Evolutionary conservation across 2,888 invertebrate species (phyloP), one percentile per base, ranked within the genome.

Genomic region (Biston betularia): DNA sequence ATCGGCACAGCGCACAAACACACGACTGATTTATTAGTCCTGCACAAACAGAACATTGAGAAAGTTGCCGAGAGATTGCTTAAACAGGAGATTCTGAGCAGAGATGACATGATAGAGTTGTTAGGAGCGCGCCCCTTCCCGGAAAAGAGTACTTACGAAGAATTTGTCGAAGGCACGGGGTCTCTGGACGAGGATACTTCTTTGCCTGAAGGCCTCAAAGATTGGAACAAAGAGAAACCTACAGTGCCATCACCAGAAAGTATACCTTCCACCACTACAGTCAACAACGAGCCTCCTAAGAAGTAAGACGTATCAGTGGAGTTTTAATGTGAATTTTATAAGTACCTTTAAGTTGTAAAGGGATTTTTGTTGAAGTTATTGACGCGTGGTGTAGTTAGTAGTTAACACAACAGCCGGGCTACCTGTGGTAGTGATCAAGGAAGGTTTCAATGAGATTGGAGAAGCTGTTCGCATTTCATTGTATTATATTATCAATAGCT

Each of bases 121-220:
- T 94, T 99, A 54, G 99, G 99, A 0, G 95, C 96, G 35, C 94
- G 99, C 75, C 99, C 99, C 0, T 99, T 99, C 95, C 97, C 97
- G 11, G 99, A 99, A 89, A 99, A 99, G 93, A 98, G 99, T 12
- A 99, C 99, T 10, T 99, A 99, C 82, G 99, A 99, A 89, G 98
- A 99, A 85, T 99, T 99, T 89, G 99, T 99, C 0, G 99, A 98
- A 90, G 99, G 98, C 1, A 99, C 98, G 0, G 99, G 99, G 1
- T 99, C 99, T 0, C 96, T 99, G 79, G 99, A 99, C 73, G 99
- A 99, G 89, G 98, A 99, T 81, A 99, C 99, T 0, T 91, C 96
- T 0, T 94, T 99, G 76, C 99, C 99, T 0, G 98, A 98, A 90
- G 99, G 99, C 62, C 94, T 99, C 35, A 97, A 98, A 85, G 97